A percentile compares a stretch with the other conserved stretches of the same genome.
Conservation (phyloP, 2,888 invertebrate species). For the Papilio demoleus region DNA sequence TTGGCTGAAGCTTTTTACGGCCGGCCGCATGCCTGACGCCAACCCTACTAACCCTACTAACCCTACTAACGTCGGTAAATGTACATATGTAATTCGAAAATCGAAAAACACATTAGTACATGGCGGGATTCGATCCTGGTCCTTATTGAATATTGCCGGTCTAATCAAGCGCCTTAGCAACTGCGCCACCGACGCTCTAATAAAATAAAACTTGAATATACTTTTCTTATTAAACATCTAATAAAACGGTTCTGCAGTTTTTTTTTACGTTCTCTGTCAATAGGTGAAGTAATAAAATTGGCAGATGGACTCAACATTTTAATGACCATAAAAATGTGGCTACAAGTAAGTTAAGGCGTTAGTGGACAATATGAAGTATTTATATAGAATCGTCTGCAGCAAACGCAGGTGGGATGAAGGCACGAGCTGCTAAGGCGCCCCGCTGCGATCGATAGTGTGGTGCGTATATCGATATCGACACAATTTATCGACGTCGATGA, state of each 20-base stretch:
- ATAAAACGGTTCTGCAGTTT: neutral
- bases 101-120: no score
- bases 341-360: conserved; percentile 32
- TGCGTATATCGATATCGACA: conserved; percentile 54
- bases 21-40: no score
- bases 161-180: no score
- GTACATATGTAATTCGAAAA: no score
- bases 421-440: conserved; percentile 55
- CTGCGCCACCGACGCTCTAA: no score
- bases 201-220: no score
- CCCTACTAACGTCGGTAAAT: no score
- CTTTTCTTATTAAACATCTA: neutral
- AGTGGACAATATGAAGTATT: conserved; percentile 48
- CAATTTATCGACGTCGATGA: conserved; percentile 57
- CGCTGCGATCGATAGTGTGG: conserved; percentile 48
- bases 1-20: no score
- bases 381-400: conserved; percentile 49
- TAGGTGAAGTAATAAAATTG: neutral
- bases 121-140: no score
- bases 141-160: no score
- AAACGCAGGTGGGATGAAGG: conserved; percentile 47
- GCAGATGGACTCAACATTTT: neutral
- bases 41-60: no score
- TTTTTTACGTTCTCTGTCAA: neutral
- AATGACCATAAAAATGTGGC: conserved; percentile 1